Conservation (phyloP, 2,113 vertebrate genomes). For the Progne subis region DNA sequence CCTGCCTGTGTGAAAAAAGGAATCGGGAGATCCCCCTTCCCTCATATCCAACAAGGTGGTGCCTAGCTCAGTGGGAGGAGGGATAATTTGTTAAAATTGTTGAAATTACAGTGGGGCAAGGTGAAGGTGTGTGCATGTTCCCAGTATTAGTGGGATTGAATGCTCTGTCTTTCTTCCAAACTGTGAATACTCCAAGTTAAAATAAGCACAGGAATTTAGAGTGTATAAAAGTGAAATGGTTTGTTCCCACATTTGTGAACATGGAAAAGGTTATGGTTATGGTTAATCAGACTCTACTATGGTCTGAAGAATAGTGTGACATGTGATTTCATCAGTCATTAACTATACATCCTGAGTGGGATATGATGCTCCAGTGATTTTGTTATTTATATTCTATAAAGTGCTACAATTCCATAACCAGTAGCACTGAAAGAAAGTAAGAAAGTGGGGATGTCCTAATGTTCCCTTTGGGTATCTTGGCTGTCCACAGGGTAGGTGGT, state of each 20-base stretch:
- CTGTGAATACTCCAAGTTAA: neutral
- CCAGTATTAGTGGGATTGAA: neutral
- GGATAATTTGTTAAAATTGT: neutral
- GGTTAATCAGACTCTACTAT: neutral
- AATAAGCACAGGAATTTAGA: neutral
- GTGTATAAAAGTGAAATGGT: neutral
- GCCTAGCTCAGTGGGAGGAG: neutral
- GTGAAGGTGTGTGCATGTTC: neutral
- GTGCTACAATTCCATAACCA: neutral
- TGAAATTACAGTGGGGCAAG: neutral
- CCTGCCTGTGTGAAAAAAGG: neutral
- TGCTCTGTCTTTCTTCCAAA: neutral
- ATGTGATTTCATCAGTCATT: constrained; percentile 12
- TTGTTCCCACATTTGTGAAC: neutral
- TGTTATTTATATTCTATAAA: neutral
- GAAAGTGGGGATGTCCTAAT: neutral
- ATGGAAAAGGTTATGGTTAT: neutral
- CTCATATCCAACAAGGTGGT: neutral
- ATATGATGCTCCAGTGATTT: neutral
- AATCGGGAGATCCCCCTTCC: neutral
- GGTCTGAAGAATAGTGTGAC: neutral
- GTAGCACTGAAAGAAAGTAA: neutral
- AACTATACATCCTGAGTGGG: neutral
- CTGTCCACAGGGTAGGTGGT: neutral
- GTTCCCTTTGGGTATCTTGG: neutral